Conservation (phyloP, 2,888 invertebrate genomes). For the Metopia argyrocephala region DNA sequence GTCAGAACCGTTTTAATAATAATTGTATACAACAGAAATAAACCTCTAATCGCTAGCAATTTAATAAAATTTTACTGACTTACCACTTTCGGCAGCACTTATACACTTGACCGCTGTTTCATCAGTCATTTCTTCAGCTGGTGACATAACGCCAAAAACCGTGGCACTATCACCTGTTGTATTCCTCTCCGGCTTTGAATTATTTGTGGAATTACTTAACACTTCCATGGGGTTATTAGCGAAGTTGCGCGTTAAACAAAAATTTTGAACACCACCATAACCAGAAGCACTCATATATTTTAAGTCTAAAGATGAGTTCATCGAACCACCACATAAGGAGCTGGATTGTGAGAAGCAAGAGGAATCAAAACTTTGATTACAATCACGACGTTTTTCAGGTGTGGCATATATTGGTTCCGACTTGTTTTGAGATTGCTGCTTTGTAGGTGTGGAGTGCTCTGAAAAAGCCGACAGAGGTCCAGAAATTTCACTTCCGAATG, state of each 20-base stretch:
- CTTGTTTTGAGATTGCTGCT: conserved; percentile 20
- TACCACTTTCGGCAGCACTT: conserved; percentile 75
- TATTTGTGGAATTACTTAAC: conserved; percentile 62
- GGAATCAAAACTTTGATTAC: conserved; percentile 74
- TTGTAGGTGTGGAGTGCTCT: conserved; percentile 38
- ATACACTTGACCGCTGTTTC: conserved; percentile 73
- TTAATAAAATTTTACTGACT: conserved; percentile 62
- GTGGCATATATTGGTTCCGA: conserved; percentile 74
- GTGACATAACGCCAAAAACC: conserved; percentile 47
- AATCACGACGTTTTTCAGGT: conserved; percentile 74
- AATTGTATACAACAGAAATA: no score
- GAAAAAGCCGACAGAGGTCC: conserved; percentile 49
- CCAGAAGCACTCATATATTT: conserved; percentile 70
- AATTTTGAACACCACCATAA: conserved; percentile 42
- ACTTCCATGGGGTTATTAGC: conserved; percentile 52
- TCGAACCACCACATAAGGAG: conserved; percentile 74
- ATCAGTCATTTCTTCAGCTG: conserved; percentile 75
- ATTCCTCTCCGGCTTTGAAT: conserved; percentile 70
- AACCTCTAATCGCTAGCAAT: no score
- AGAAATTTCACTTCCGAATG: conserved; percentile 69
- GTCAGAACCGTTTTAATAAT: no score
- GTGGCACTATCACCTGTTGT: conserved; percentile 65
- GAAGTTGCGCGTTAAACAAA: conserved; percentile 51
- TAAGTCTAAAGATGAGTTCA: conserved; percentile 74
- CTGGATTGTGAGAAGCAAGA: conserved; percentile 75